Evolutionary conservation across 2,797 vertebrate genomes (phyloP), one percentile per base, ranked within the genome.

Genomic region (Clangula hyemalis): DNA sequence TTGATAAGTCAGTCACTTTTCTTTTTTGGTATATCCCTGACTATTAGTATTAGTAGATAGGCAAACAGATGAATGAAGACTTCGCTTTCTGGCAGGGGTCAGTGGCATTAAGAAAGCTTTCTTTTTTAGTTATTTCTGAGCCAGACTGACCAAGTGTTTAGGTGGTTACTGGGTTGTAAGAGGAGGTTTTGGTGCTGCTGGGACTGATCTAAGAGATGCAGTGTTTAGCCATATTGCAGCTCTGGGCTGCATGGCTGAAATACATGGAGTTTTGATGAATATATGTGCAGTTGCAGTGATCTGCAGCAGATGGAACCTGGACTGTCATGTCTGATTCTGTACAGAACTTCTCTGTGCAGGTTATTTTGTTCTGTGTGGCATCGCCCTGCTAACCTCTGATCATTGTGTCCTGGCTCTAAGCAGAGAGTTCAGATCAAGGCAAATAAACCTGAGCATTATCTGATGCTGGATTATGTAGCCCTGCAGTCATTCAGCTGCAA

Each of bases 1-100:
- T 83, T 94, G 94, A 89, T 95, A 96, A 97, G 93, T 93, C 86
- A 89, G 94, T 71, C 70, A 39, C 90, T 90, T 85, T 90, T 83
- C 45, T 77, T 90, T 96, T 91, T 90, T 78, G 88, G 77, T 91
- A 4, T 71, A 64, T 85, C 75, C 86, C 69, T 81, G 79, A 32
- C 84, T 92, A 49, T 38, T 84, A 70, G 53, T 86, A 49, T 47
- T 68, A 38, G 19, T 77, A 49, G 51, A 45, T 14, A 75, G 75
- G 61, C 57, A 94, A 93, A 84, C 22, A 62, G 88, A 88, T 87
- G 78, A 95, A 76, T 12, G 43, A 74, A 95, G 86, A 25, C 76
- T 96, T 96, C 62, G 69, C 75, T 79, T 83, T 75, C 81, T 71
- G 69, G 51, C 71, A 65, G 38, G 79, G 36, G 92, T 95, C 91